These are phyloP conservation scores for Heteronetta atricapilla DNA, from an alignment of 2,113 vertebrate species.

Conservation along the genomic window DNA sequence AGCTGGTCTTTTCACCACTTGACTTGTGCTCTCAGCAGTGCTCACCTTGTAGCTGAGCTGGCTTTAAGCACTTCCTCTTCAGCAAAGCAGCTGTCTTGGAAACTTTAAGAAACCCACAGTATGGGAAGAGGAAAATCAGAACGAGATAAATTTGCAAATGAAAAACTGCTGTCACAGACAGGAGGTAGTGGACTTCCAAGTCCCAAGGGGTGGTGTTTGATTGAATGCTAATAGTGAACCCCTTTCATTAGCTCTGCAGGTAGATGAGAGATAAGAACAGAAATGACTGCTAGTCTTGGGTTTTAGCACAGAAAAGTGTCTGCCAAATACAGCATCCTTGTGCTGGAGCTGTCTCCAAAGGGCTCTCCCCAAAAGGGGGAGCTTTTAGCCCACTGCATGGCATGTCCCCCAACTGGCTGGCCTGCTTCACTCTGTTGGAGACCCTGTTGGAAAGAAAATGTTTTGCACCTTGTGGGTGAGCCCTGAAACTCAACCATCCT, in stretches of 20 bases:
- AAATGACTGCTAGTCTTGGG: background rate
- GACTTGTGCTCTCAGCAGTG: slow-evolving; percentile 9
- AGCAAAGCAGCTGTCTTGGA: background rate
- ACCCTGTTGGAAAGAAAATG: background rate
- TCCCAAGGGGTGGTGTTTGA: background rate
- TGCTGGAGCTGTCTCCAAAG: slow-evolving; percentile 33
- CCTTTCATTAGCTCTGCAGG: slow-evolving; percentile 38
- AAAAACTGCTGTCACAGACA: background rate
- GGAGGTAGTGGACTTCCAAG: background rate
- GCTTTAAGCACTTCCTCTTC: slow-evolving; percentile 27
- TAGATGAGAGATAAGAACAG: slow-evolving; percentile 36
- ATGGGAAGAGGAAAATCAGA: slow-evolving; percentile 17
- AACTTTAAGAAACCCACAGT: background rate
- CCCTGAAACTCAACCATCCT: background rate
- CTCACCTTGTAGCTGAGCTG: background rate
- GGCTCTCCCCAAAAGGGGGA: slow-evolving; percentile 64
- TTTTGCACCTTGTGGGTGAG: background rate
- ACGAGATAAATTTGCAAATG: slow-evolving; percentile 5
- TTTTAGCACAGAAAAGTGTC: slow-evolving; percentile 11
- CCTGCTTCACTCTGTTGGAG: background rate
- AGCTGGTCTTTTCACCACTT: background rate
- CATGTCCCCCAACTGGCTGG: background rate
- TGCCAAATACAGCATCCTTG: background rate
- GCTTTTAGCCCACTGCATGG: slow-evolving; percentile 50
- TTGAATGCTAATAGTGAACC: slow-evolving; percentile 8